Percentiles rank a stretch among this genome's conserved stretches.
These are phyloP conservation scores for Nycticorax nycticorax DNA, from an alignment of 2,113 vertebrate species.

Conservation along the genomic window DNA sequence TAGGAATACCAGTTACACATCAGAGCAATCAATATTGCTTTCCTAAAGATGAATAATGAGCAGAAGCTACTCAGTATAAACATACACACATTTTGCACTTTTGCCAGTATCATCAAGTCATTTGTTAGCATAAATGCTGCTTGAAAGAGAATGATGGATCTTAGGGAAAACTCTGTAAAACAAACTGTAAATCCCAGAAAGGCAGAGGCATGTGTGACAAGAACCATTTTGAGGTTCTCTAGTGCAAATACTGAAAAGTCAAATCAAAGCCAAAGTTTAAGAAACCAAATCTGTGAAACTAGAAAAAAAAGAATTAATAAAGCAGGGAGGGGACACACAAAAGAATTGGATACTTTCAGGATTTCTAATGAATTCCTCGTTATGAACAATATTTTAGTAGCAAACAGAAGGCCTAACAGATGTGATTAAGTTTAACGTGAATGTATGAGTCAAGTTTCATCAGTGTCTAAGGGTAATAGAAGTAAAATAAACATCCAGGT, in stretches of 20 bases:
- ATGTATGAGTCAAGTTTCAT: background rate
- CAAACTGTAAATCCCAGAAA: background rate
- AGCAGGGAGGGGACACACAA: background rate
- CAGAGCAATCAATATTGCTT: background rate
- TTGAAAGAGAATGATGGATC: background rate
- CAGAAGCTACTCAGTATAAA: background rate
- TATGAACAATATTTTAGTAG: background rate
- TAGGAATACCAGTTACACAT: background rate
- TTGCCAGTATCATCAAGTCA: background rate
- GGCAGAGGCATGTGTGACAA: background rate
- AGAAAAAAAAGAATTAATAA: background rate
- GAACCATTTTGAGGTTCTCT: background rate
- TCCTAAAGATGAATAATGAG: background rate
- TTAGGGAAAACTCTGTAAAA: background rate
- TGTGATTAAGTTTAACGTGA: accelerated
- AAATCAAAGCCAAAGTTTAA: background rate
- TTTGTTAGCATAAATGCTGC: background rate
- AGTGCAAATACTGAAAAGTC: background rate
- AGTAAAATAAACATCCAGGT: background rate
- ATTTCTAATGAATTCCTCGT: background rate
- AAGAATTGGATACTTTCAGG: background rate
- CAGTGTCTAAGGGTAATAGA: background rate
- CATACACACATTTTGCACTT: background rate
- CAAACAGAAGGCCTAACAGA: slow-evolving; percentile 39
- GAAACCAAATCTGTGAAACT: background rate